Evolutionary conservation across 1,140 invertebrate genomes (phyloP), one percentile per base, ranked within the genome.

Genomic region (Ditylenchus dipsaci): DNA sequence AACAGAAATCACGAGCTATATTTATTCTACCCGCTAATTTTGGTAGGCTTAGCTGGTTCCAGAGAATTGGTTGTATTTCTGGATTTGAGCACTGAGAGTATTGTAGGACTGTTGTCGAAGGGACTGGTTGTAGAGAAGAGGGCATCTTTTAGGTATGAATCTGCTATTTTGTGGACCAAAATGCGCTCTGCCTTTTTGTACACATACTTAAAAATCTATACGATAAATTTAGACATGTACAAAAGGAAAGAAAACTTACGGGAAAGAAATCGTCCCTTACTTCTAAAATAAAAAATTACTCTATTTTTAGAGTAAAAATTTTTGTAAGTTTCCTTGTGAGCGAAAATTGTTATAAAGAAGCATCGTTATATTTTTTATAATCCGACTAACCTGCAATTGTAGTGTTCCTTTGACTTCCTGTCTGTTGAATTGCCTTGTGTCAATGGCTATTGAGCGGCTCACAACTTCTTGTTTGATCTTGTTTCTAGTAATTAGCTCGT

Each of bases 61-160:
- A n/a, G n/a, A n/a, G n/a, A n/a, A n/a, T n/a, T n/a, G n/a, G n/a
- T n/a, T n/a, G n/a, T 45, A 45, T 45, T 45, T 45, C 43, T 45
- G 11, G 43, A 45, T 11, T n/a, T 45, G 11, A 45, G 43, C n/a
- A n/a, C n/a, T 45, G 11, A 45, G n/a, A 13, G 11, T 11, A n/a
- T 45, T 45, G 43, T n/a, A n/a, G 11, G 43, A 11, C 43, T 45
- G 11, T 45, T 45, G 43, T 45, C 43, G 11, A 13, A 59, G 9
- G 19, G 13, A 11, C 13, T 59, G 11, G 19, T 59, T 11, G 21
- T 59, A 11, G 57, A 59, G 57, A 59, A 59, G 9, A 59, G 57
- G 9, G 57, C 70, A 30, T 72, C 70, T 68, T 73, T 67, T n/a
- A 72, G 49, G 45, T 63, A 66, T n/a, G 65, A 66, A 33, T 66